phyloP scores from a whole-genome alignment of 2,113 vertebrate species.

The Rhinolophus ferrumequinum region DNA sequence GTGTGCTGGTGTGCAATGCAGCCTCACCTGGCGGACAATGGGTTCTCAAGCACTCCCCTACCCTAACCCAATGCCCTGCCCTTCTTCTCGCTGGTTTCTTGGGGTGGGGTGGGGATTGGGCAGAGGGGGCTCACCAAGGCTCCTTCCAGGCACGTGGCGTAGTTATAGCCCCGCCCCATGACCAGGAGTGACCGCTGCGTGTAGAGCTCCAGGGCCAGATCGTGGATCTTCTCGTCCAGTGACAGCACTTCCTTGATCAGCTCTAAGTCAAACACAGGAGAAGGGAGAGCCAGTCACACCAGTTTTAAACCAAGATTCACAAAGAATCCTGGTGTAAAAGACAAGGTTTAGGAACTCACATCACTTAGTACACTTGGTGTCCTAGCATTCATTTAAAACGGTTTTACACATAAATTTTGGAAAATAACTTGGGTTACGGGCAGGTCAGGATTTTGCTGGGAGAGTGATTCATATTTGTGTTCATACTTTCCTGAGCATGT shows the following conservation, averaged over 20 bases:
- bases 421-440: neutral
- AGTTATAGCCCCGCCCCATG: slow-evolving; percentile 98
- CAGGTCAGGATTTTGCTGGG: neutral
- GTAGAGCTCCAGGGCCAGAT: slow-evolving; percentile 93
- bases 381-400: neutral
- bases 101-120: accelerated
- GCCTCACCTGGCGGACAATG: neutral
- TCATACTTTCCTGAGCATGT: neutral
- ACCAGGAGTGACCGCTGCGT: slow-evolving; percentile 94
- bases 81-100: neutral
- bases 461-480: neutral
- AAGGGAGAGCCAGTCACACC: neutral
- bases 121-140: slow-evolving; percentile 91
- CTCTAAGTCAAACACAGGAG: slow-evolving; percentile 76
- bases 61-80: neutral
- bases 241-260: slow-evolving; percentile 93
- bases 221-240: slow-evolving; percentile 93
- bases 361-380: neutral
- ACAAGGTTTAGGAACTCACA: neutral
- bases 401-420: neutral
- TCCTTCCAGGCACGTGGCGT: slow-evolving; percentile 97
- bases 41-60: neutral
- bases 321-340: neutral
- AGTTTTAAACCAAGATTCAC: neutral
- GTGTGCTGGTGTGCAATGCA: neutral